Conservation (phyloP, 53 echinoderm and acorn worm genomes). For the Patiria pectinifera region DNA sequence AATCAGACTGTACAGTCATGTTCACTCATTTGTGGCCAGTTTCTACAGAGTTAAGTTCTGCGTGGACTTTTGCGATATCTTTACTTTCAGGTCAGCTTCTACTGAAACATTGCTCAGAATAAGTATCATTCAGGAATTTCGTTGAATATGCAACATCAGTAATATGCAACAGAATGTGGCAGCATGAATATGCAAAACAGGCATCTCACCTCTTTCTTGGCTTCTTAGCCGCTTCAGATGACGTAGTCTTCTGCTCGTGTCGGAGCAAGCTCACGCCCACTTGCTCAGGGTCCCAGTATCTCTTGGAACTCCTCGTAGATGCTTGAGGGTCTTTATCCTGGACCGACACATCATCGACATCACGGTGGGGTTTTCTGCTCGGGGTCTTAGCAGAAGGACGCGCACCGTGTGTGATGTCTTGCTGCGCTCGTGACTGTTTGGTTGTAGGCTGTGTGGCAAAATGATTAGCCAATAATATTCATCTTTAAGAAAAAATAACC, state of each 20-base stretch:
- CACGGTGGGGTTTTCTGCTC: neutral
- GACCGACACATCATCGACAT: neutral
- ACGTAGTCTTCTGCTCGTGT: neutral
- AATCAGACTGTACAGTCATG: too few relatives aligned
- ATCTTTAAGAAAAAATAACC: too few relatives aligned
- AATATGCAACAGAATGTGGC: too few relatives aligned
- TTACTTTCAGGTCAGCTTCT: too few relatives aligned
- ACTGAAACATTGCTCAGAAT: too few relatives aligned
- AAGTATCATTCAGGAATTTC: too few relatives aligned
- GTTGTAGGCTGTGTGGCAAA: neutral
- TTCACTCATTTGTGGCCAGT: too few relatives aligned
- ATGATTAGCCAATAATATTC: too few relatives aligned
- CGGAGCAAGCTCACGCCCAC: neutral
- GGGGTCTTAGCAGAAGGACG: neutral
- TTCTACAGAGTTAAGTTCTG: too few relatives aligned
- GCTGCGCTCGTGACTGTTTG: neutral
- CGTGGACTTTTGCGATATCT: too few relatives aligned
- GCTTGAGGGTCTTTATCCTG: neutral
- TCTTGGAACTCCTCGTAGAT: neutral
- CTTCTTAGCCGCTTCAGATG: neutral
- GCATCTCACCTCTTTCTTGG: neutral
- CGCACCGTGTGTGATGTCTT: neutral
- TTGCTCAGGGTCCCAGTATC: neutral
- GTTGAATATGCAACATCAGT: too few relatives aligned
- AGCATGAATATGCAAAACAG: too few relatives aligned